A percentile compares a stretch with the other conserved stretches of the same genome.
Evolutionary conservation across 2,888 invertebrate species (phyloP).

Genomic region (Trachelus stipa): DNA sequence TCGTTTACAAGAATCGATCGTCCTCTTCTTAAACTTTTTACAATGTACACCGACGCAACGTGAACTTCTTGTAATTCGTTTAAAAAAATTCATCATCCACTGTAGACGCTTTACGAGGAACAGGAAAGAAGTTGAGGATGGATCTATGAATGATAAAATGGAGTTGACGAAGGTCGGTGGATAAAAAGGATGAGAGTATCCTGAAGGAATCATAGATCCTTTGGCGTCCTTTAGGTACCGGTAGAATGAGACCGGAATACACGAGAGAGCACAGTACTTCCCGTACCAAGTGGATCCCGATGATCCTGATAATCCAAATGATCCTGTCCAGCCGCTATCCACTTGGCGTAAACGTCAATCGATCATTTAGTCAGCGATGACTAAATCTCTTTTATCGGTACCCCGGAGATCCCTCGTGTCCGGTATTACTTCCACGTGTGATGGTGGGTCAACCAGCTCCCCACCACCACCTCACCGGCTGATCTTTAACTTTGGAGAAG

Average conservation of each 20-base stretch:
- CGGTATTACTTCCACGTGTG: not conserved
- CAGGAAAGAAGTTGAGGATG: not conserved
- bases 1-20: not conserved
- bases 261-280: not conserved
- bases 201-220: not conserved
- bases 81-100: too few species aligned
- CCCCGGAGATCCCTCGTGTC: not conserved
- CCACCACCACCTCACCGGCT: not conserved
- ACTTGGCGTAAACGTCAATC: not conserved
- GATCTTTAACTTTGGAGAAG: not conserved
- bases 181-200: not conserved
- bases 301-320: not conserved
- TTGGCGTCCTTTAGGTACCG: not conserved
- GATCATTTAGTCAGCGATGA: not conserved
- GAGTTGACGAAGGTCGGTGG: not conserved
- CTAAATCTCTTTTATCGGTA: not conserved
- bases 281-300: not conserved
- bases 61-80: not conserved
- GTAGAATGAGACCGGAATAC: not conserved
- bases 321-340: not conserved
- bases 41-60: not conserved
- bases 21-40: not conserved
- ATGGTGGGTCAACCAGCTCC: not conserved
- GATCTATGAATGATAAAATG: not conserved
- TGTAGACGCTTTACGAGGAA: too few species aligned